Evolutionary conservation across 2,113 vertebrate genomes (phyloP).

Genomic region (Baryphthengus martii): DNA sequence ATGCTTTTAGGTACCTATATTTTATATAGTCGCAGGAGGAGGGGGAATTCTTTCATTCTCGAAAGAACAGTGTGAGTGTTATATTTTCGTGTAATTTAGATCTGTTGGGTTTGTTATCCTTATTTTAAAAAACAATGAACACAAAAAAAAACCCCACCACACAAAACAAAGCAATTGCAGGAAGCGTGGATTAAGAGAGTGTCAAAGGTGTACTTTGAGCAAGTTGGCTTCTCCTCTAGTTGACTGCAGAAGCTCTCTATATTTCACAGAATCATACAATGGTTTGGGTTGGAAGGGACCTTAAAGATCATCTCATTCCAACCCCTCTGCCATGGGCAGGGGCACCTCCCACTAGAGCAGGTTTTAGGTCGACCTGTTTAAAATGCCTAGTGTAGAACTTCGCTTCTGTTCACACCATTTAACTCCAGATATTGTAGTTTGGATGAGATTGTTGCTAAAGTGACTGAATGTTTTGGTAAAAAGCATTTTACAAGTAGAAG

Average conservation of each 20-base stretch:
- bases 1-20: not conserved
- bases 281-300: too few relatives aligned
- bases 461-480: slow-evolving; percentile 49
- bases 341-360: too few relatives aligned
- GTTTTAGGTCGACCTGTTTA: slow-evolving; percentile 40
- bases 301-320: too few relatives aligned
- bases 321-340: too few relatives aligned
- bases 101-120: not conserved
- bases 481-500: slow-evolving; percentile 29
- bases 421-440: slow-evolving; percentile 44
- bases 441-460: slow-evolving; percentile 48
- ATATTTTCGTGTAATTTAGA: not conserved
- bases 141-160: too few relatives aligned
- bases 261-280: too few relatives aligned
- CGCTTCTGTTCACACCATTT: slow-evolving; percentile 64
- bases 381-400: slow-evolving; percentile 25
- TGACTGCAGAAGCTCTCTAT: not conserved
- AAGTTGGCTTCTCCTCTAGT: not conserved
- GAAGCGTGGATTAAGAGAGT: not conserved
- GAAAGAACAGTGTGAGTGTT: not conserved
- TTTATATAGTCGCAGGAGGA: not conserved
- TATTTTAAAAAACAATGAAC: not conserved
- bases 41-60: not conserved
- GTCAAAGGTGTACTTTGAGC: not conserved
- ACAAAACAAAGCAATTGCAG: not conserved